Evolutionary conservation across 2,797 vertebrate species (phyloP), one percentile per base, ranked within the genome.

Genomic region (Lates japonicus): DNA sequence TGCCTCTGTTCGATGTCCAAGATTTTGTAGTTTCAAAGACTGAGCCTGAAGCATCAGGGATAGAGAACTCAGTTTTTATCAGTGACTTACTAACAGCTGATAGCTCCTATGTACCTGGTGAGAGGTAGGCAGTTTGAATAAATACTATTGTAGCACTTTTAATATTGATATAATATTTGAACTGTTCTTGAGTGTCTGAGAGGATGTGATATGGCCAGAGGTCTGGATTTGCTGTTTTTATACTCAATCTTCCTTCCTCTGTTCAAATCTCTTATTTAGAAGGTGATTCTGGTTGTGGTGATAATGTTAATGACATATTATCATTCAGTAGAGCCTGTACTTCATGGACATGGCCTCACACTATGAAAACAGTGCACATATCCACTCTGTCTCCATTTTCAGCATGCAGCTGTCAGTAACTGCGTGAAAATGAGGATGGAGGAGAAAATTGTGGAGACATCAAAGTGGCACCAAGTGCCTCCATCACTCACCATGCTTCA

Each of bases 391-490:
- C 62, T 65, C 62, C 31, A 46, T 66, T 49, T 29, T 48, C 22
- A 6, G 52, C n/a, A 8, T 48, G 6, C 22, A 68, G 72, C 42
- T 51, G 52, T 22, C 74, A 69, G 60, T 44, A 66, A 62, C 42
- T 55, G 37, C 52, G 54, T 77, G 44, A 81, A 76, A 84, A 84
- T 75, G 76, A 82, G 74, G 73, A 80, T 79, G 33, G 77, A 80
- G 48, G 52, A 66, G 61, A 59, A 77, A 69, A 86, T 74, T 81
- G 76, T 79, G 72, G 81, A 77, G 76, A 82, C 79, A 79, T 84
- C 73, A 78, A 67, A 81, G 74, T 64, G 35, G 66, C 59, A 78
- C 59, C 74, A 70, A 80, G 65, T 79, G 78, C 31, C 74, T 37
- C 64, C 65, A 82, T 78, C 67, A 60, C 39, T 86, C 81, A 81